Evolutionary conservation across 2,888 invertebrate species (phyloP).

Genomic region (Mimumesa dahlbomi): DNA sequence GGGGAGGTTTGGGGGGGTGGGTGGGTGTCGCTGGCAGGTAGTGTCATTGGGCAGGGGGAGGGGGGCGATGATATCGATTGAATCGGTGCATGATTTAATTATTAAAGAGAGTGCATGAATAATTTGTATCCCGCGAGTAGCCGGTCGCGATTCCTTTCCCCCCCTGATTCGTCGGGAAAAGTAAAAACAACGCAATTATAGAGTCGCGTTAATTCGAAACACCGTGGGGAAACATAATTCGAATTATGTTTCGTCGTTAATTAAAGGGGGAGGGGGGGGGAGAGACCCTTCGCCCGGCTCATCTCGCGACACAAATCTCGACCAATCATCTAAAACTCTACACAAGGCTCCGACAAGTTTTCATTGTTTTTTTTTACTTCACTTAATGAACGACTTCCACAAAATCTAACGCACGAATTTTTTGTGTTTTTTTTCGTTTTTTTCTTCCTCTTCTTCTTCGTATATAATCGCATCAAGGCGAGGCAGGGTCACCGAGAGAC

Average conservation of each 20-base stretch:
- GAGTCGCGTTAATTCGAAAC: no score
- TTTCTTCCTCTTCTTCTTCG: no score
- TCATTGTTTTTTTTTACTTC: slow-evolving; percentile 50
- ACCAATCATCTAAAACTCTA: slow-evolving; percentile 72
- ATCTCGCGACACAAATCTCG: slow-evolving; percentile 53
- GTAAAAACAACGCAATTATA: no score
- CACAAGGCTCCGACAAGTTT: slow-evolving; percentile 74
- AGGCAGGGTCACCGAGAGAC: slow-evolving; percentile 54
- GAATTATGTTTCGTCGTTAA: not conserved
- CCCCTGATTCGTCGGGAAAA: not conserved
- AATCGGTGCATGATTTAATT: slow-evolving; percentile 78
- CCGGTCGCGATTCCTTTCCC: slow-evolving; percentile 34
- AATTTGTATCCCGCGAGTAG: slow-evolving; percentile 59
- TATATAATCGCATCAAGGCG: slow-evolving; percentile 61
- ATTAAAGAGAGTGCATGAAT: slow-evolving; percentile 76
- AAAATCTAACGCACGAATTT: slow-evolving; percentile 74
- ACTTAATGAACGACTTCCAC: slow-evolving; percentile 70
- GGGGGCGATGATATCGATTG: slow-evolving; percentile 71
- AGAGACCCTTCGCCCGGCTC: slow-evolving; percentile 31
- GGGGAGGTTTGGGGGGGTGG: no score
- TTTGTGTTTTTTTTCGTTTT: no score
- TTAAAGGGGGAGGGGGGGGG: not conserved
- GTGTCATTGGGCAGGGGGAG: no score
- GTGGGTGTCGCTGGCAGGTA: no score
- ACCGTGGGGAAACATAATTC: no score